Conservation (phyloP, 1,140 invertebrate genomes). For the Zaprionus taronus region DNA sequence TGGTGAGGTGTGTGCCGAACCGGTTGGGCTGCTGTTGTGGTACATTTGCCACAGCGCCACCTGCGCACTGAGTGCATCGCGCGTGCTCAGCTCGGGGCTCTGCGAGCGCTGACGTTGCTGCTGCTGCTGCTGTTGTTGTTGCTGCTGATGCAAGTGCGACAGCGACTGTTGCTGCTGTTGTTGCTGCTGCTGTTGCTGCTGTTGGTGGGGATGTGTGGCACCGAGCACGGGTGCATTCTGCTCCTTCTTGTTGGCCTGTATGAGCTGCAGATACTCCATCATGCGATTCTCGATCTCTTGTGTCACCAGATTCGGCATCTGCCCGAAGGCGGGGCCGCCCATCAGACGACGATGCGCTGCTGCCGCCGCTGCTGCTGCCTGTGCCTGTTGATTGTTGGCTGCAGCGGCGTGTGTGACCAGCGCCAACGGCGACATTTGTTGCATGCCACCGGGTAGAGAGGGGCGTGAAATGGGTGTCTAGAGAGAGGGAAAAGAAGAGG, state of each 20-base stretch:
- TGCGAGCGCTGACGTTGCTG: slow-evolving; percentile 85
- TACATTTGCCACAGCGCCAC: slow-evolving; percentile 93
- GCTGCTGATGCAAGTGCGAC: slow-evolving; percentile 84
- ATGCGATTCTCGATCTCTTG: slow-evolving; percentile 91
- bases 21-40: slow-evolving; percentile 86
- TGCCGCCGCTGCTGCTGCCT: slow-evolving; percentile 73
- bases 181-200: slow-evolving; percentile 84
- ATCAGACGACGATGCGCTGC: slow-evolving; percentile 84
- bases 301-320: slow-evolving; percentile 86
- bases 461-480: slow-evolving; percentile 87
- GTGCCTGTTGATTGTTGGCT: slow-evolving; percentile 83
- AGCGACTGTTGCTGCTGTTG: slow-evolving; percentile 85
- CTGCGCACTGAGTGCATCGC: slow-evolving; percentile 88
- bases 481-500: neutral
- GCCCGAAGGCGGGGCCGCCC: slow-evolving; percentile 71
- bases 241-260: slow-evolving; percentile 86
- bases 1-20: slow-evolving; percentile 74
- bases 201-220: slow-evolving; percentile 85
- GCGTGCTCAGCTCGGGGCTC: slow-evolving; percentile 85
- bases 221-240: slow-evolving; percentile 58
- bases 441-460: slow-evolving; percentile 86
- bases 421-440: slow-evolving; percentile 91
- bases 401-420: slow-evolving; percentile 87
- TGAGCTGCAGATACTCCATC: slow-evolving; percentile 90
- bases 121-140: slow-evolving; percentile 84